Conservation (phyloP, 1,140 invertebrate genomes). For the Diachasmimorpha longicaudata region DNA sequence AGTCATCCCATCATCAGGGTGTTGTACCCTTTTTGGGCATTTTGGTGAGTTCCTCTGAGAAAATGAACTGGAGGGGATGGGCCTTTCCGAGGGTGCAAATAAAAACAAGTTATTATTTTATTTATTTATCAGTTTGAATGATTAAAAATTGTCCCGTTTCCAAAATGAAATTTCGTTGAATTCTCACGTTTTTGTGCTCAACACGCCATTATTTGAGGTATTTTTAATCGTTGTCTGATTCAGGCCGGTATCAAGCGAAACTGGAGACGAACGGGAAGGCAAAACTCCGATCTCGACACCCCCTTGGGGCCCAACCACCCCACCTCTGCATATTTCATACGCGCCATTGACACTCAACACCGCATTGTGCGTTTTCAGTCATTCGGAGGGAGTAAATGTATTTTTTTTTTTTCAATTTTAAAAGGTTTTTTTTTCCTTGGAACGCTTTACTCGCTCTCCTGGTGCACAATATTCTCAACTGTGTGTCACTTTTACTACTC, state of each 20-base stretch:
- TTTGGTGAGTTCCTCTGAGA: no score
- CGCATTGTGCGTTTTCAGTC: no score
- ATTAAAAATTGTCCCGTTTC: no score
- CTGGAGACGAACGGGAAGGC: not conserved
- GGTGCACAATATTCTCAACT: constrained; percentile 17
- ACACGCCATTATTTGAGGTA: not conserved
- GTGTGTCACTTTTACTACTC: constrained; percentile 57
- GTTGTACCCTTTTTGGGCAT: no score
- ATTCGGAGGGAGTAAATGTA: no score
- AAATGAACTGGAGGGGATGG: no score
- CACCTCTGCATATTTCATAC: not conserved
- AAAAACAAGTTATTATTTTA: no score
- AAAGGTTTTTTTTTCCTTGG: not conserved
- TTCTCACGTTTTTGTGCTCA: not conserved
- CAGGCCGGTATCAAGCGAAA: not conserved
- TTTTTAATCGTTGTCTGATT: not conserved
- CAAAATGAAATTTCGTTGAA: not conserved
- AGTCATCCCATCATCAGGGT: no score
- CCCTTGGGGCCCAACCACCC: no score
- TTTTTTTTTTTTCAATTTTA: not conserved
- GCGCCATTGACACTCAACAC: not conserved
- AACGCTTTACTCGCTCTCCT: not conserved
- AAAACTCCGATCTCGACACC: no score
- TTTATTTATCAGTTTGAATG: no score
- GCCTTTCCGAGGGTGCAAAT: no score